phyloP scores from a whole-genome alignment of 1,140 invertebrate genomes.

The Zaprionus davidi region DNA sequence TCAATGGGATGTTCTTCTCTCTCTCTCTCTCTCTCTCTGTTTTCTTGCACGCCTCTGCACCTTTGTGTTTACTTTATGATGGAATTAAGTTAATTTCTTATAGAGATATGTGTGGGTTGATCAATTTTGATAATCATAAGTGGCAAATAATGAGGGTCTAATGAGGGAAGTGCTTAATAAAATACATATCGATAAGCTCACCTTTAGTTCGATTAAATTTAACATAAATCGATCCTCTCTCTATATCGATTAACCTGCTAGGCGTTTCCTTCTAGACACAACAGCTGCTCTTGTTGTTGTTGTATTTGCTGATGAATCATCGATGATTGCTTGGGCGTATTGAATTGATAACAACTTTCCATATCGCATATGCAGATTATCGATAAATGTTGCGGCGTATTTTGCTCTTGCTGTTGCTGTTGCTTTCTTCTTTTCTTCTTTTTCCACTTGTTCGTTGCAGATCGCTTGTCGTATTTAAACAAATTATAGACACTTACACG shows the following conservation, averaged over 20 bases:
- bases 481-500: conserved; percentile 81
- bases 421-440: conserved; percentile 17
- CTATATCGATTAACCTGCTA: conserved; percentile 24
- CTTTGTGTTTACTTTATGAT: conserved; percentile 10
- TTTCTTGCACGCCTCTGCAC: neutral
- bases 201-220: neutral
- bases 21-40: neutral
- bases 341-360: conserved; percentile 29
- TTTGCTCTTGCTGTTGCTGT: neutral
- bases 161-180: neutral
- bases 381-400: conserved; percentile 36
- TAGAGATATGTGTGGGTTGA: neutral
- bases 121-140: neutral
- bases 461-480: conserved; percentile 79
- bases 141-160: conserved; percentile 3
- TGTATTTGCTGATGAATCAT: conserved; percentile 6
- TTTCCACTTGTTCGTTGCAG: conserved; percentile 55
- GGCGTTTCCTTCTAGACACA: conserved; percentile 22
- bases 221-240: neutral
- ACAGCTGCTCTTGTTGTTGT: conserved; percentile 26
- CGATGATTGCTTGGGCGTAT: conserved; percentile 12
- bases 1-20: neutral
- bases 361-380: conserved; percentile 29
- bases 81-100: conserved; percentile 1
- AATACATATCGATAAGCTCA: neutral